phyloP scores from a whole-genome alignment of 2,888 invertebrate species.

The Hypena proboscidalis region DNA sequence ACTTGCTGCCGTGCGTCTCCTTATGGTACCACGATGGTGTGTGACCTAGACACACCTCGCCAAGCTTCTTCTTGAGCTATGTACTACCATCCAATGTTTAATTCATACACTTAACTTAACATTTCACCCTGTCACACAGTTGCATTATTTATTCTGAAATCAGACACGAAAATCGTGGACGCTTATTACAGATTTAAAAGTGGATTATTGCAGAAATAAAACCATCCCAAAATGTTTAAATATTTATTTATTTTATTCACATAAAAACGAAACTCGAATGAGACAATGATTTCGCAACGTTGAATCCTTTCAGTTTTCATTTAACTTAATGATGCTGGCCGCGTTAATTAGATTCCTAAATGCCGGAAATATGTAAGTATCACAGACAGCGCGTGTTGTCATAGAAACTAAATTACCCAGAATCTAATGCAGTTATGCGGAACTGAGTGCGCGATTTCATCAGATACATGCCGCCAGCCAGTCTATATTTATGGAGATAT shows the following conservation, averaged over 20 bases:
- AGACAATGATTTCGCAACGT: too few relatives aligned
- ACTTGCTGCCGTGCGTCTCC: slow-evolving; percentile 23
- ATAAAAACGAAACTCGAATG: too few relatives aligned
- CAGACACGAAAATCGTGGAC: too few relatives aligned
- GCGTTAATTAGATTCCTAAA: slow-evolving; percentile 1
- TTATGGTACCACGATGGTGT: slow-evolving; percentile 14
- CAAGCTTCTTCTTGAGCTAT: slow-evolving; percentile 14
- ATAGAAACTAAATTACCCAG: slow-evolving; percentile 10
- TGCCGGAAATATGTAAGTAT: not conserved
- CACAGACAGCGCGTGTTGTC: not conserved
- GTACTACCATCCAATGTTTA: slow-evolving; percentile 9
- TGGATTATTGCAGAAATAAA: too few relatives aligned
- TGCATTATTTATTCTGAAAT: too few relatives aligned
- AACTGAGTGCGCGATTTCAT: slow-evolving; percentile 26
- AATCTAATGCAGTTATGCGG: slow-evolving; percentile 20
- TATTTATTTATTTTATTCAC: too few relatives aligned
- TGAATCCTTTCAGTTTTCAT: not conserved
- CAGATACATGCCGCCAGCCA: slow-evolving; percentile 28
- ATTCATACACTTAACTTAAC: slow-evolving; percentile 1
- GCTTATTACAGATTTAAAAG: too few relatives aligned
- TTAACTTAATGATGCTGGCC: not conserved
- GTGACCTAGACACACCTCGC: slow-evolving; percentile 28
- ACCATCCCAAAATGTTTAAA: too few relatives aligned
- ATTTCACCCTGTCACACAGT: too few relatives aligned
- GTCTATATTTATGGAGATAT: slow-evolving; percentile 39